phyloP scores from a whole-genome alignment of 2,797 vertebrate species.

The Danio choprae region DNA sequence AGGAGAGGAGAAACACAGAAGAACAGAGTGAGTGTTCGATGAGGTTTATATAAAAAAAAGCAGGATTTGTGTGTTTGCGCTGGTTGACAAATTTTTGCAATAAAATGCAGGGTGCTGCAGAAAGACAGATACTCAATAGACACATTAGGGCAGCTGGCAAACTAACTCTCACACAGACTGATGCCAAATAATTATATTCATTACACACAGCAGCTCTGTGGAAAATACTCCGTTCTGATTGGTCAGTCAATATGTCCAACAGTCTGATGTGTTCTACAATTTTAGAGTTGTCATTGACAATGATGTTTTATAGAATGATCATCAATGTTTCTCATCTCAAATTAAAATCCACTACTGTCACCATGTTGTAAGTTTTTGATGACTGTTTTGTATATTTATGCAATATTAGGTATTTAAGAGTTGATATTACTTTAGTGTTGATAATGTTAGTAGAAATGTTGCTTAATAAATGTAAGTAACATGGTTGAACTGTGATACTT shows the following conservation, averaged over 20 bases:
- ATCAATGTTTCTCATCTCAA: background rate
- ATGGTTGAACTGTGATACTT: too few relatives aligned
- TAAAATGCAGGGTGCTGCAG: slow-evolving; percentile 67
- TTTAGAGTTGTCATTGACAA: background rate
- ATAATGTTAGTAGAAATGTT: background rate
- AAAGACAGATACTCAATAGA: slow-evolving; percentile 59
- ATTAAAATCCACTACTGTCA: background rate
- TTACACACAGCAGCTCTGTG: background rate
- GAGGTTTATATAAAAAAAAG: slow-evolving; percentile 40
- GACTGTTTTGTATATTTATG: too few relatives aligned
- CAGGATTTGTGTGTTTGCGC: slow-evolving; percentile 44
- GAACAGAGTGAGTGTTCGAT: slow-evolving; percentile 30
- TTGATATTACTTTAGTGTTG: background rate
- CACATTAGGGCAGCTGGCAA: slow-evolving; percentile 34
- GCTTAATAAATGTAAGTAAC: background rate
- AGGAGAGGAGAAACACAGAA: slow-evolving; percentile 31
- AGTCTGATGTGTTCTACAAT: slow-evolving; percentile 1
- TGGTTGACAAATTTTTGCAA: slow-evolving; percentile 49
- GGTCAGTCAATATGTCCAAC: background rate
- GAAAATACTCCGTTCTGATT: background rate
- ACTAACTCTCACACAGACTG: slow-evolving; percentile 41
- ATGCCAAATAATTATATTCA: slow-evolving; percentile 9
- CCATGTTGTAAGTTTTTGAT: background rate
- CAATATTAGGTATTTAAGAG: background rate
- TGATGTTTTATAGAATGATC: background rate